Conservation (phyloP, 2,888 invertebrate genomes). For the Parochlus steinenii region DNA sequence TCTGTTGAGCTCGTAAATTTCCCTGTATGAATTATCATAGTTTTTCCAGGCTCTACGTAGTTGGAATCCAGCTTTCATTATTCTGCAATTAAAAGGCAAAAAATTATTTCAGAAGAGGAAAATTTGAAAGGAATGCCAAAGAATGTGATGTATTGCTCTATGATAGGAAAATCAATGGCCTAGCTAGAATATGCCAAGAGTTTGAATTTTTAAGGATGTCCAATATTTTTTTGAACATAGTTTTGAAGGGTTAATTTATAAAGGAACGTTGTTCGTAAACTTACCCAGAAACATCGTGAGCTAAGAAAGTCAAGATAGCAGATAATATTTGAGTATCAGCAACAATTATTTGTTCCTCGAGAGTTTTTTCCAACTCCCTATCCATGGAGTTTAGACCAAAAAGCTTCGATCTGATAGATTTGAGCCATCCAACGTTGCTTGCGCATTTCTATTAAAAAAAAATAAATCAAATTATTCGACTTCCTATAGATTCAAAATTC, state of each 20-base stretch:
- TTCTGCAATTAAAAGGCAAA: slow-evolving; percentile 16
- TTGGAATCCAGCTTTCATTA: slow-evolving; percentile 41
- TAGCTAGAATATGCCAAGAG: too few relatives aligned
- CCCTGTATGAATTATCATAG: slow-evolving; percentile 44
- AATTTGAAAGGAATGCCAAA: too few relatives aligned
- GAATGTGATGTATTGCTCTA: too few relatives aligned
- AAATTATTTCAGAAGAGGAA: not conserved
- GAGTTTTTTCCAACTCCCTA: slow-evolving; percentile 27
- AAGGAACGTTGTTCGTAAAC: too few relatives aligned
- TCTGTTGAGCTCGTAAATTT: slow-evolving; percentile 37
- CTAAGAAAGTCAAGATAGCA: slow-evolving; percentile 44
- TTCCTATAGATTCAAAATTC: too few relatives aligned
- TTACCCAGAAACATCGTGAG: slow-evolving; percentile 44
- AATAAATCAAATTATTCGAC: too few relatives aligned
- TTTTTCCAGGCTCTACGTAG: slow-evolving; percentile 51
- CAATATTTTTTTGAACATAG: not conserved
- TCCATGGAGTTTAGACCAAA: slow-evolving; percentile 25
- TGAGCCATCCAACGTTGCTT: slow-evolving; percentile 36
- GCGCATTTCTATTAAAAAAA: slow-evolving; percentile 39
- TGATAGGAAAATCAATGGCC: too few relatives aligned
- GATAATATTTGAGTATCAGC: slow-evolving; percentile 48
- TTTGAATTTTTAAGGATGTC: too few relatives aligned
- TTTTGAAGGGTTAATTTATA: too few relatives aligned
- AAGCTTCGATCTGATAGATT: slow-evolving; percentile 32
- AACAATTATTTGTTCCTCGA: slow-evolving; percentile 47